A percentile compares a stretch with the other conserved stretches of the same genome.
Conservation (phyloP, 2,888 invertebrate species). For the Drosophila anomalata region DNA sequence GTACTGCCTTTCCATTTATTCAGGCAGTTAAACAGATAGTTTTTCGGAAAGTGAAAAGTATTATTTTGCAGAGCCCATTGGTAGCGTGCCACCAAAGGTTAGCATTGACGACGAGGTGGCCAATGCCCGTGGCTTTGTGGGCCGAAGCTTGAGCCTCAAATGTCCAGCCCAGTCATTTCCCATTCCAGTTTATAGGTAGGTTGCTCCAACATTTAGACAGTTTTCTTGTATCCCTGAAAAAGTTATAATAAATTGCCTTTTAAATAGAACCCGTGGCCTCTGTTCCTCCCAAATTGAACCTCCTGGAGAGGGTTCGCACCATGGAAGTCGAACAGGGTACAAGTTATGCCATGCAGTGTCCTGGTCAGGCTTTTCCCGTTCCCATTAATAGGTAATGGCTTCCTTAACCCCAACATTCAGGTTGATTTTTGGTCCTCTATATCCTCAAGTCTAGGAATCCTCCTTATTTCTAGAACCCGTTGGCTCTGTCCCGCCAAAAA, state of each 20-base stretch:
- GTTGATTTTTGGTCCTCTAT: slow-evolving; percentile 57
- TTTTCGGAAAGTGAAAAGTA: neutral
- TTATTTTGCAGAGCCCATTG: slow-evolving; percentile 80
- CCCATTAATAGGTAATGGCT: slow-evolving; percentile 84
- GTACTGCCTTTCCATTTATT: slow-evolving; percentile 81
- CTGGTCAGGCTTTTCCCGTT: slow-evolving; percentile 90
- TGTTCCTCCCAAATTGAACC: slow-evolving; percentile 87
- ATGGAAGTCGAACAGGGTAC: slow-evolving; percentile 84
- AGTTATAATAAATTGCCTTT: slow-evolving; percentile 14
- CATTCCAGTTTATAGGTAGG: slow-evolving; percentile 89
- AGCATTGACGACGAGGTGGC: slow-evolving; percentile 84
- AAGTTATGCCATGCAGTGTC: slow-evolving; percentile 88
- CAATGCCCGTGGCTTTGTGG: slow-evolving; percentile 71
- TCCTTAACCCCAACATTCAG: slow-evolving; percentile 88
- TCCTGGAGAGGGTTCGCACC: slow-evolving; percentile 87
- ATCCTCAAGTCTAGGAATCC: neutral
- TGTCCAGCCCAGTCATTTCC: slow-evolving; percentile 91
- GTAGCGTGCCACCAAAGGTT: slow-evolving; percentile 86
- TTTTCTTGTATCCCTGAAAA: neutral
- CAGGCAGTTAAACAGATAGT: slow-evolving; percentile 42
- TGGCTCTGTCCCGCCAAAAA: slow-evolving; percentile 86
- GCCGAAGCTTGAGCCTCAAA: slow-evolving; percentile 86
- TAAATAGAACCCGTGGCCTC: slow-evolving; percentile 85
- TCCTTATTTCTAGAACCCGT: slow-evolving; percentile 82
- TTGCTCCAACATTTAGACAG: slow-evolving; percentile 66